Evolutionary conservation across 2,888 invertebrate species (phyloP), one percentile per base, ranked within the genome.

Genomic region (Cyaniris semiargus): DNA sequence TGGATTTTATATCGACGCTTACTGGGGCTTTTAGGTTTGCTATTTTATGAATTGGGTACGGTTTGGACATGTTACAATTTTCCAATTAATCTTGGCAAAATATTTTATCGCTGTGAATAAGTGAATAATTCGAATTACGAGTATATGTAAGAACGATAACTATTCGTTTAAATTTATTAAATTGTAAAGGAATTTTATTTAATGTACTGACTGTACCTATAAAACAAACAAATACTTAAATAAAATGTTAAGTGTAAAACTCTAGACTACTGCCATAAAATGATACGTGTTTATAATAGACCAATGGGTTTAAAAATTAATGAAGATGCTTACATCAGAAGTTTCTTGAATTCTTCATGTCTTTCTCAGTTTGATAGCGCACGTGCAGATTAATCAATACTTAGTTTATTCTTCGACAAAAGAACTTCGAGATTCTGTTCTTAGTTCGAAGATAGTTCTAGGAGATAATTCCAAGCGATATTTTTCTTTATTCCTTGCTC

Each of bases 301-400:
- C 13, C 4, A 15, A 27, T 27, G 23, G 7, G 1, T 66, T 66
- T 66, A 27, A 66, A 66, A 27, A 27, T 15, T 66, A 66, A 31
- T 27, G 31, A 66, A 66, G 27, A 27, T 31, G 27, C 15, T 27
- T 66, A 27, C 66, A 31, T 66, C 66, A 31, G 27, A 27, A 66
- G 27, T 66, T 66, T 31, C 66, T 66, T 27, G 66, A 66, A 66
- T 38, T 38, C 34, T 71, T 71, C 71, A 71, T 71, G 38, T 38
- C 74, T 48, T n/a, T 23, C 53, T 74, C 74, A 27, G 48, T 53
- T n/a, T 7, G 74, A 74, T 53, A 74, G 74, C 74, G 48, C 27
- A 74, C 74, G 74, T 74, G 53, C 23, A 74, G 48, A 74, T 15
- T 48, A 48, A 74, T 74, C 74, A 74, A 74, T 74, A n/a, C n/a